Evolutionary conservation across 2,888 invertebrate species (phyloP).

Genomic region (Zygaena filipendulae): DNA sequence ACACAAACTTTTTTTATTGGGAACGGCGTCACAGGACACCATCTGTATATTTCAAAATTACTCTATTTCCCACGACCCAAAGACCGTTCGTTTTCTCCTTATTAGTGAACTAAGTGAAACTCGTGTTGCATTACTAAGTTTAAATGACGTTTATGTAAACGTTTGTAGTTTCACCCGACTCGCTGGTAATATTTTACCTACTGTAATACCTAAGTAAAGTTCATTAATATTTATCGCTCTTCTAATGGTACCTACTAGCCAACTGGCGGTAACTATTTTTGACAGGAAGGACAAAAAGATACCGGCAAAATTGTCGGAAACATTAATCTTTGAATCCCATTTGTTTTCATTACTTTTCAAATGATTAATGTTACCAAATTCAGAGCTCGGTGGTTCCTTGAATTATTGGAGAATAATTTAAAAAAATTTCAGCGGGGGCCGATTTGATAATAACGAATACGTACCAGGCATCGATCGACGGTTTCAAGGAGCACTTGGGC

Average conservation of each 20-base stretch:
- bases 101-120: constrained; percentile 38
- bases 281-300: no score
- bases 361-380: constrained; percentile 36
- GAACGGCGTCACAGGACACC: no score
- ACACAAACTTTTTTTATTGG: no score
- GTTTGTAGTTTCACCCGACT: constrained; percentile 47
- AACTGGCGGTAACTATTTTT: no score
- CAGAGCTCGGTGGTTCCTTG: no score
- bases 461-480: constrained; percentile 86
- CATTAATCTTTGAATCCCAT: constrained; percentile 39
- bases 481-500: constrained; percentile 79
- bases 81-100: constrained; percentile 37
- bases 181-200: constrained; percentile 37
- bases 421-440: constrained; percentile 89
- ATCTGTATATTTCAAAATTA: constrained; percentile 61
- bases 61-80: constrained; percentile 53
- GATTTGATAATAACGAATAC: constrained; percentile 89
- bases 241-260: no score
- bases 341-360: constrained; percentile 33
- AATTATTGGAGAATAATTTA: no score
- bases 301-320: no score
- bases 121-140: constrained; percentile 48
- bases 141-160: constrained; percentile 60
- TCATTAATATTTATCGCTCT: constrained; percentile 47
- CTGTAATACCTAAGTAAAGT: constrained; percentile 37